Base-by-base conservation (phyloP, 2,797 vertebrate species). In the Heteromormyrus szaboi region DNA sequence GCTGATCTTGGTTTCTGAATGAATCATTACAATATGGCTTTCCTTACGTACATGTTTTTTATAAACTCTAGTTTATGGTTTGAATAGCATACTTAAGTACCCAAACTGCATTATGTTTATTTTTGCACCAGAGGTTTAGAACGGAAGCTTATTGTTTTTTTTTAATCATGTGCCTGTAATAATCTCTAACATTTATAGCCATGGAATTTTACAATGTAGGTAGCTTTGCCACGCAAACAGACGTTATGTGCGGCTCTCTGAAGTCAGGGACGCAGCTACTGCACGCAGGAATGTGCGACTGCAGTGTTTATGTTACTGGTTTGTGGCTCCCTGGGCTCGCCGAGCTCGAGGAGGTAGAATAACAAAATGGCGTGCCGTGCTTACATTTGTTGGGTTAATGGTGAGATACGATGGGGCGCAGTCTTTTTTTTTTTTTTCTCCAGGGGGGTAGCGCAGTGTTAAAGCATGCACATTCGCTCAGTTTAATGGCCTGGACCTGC, bases 301-400 rank as follows among this genome's bases (percentile, higher is more conserved):
- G 72, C 37, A 12, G 7, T 76, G 86, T 90, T 89, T 87, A 84
- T 89, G 89, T 89, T 88, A 56, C 84, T 56, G 72, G 85, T 46
- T 89, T 86, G 25, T 3, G 33, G 68, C 72, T 89, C 51, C 68
- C 51, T 8, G 48, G 54, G 62, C 68, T 59, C 0, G 25, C 17
- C 14, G 37, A 22, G 46, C 14, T 79, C n/a, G 8, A 33, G 53
- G 41, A 87, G 65, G 44, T 87, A 51, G 56, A 59, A 62, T 83
- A 68, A 48, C 37, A 53, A 11, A n/a, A 81, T 89, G 85, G 50
- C 53, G 85, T 89, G 86, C 89, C 65, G 22, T 79, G 89, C 44
- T 62, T 46, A 79, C 85, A 56, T 89, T 89, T 62, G 62, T 22
- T 72, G 89, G 76, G 53, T 87, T 87, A 89, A 83, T 89, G 89